Evolutionary conservation across 2,888 invertebrate genomes (phyloP).

Genomic region (Dryococelus australis): DNA sequence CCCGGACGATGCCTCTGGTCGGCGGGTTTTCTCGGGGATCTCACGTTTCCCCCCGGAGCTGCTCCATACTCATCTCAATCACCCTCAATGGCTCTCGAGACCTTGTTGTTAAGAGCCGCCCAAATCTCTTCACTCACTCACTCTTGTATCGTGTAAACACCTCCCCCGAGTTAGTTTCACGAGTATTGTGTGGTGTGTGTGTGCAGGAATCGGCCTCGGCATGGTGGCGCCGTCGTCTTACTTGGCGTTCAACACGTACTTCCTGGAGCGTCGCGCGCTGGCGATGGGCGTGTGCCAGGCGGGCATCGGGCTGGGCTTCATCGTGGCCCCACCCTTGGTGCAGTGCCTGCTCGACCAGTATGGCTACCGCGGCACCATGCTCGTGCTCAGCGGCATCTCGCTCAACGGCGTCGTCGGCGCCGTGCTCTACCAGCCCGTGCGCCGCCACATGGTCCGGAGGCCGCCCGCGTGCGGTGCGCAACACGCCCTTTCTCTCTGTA

Average conservation of each 20-base stretch:
- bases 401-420: slow-evolving; percentile 69
- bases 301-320: slow-evolving; percentile 71
- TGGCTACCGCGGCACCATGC: slow-evolving; percentile 75
- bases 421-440: slow-evolving; percentile 64
- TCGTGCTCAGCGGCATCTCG: slow-evolving; percentile 71
- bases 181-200: not conserved
- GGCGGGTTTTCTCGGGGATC: no score
- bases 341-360: slow-evolving; percentile 68
- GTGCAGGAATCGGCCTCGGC: slow-evolving; percentile 73
- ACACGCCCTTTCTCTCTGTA: no score
- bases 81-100: no score
- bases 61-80: no score
- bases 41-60: no score
- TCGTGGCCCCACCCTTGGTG: slow-evolving; percentile 71
- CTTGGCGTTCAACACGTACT: slow-evolving; percentile 78
- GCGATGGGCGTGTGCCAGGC: slow-evolving; percentile 81
- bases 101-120: no score
- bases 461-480: not conserved
- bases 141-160: no score
- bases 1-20: no score
- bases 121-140: no score
- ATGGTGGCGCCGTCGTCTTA: slow-evolving; percentile 76
- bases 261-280: slow-evolving; percentile 71
- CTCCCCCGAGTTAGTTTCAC: no score
- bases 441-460: slow-evolving; percentile 26